Evolutionary conservation across 1,140 invertebrate species (phyloP).

Genomic region (Zeugodacus cucurbitae): DNA sequence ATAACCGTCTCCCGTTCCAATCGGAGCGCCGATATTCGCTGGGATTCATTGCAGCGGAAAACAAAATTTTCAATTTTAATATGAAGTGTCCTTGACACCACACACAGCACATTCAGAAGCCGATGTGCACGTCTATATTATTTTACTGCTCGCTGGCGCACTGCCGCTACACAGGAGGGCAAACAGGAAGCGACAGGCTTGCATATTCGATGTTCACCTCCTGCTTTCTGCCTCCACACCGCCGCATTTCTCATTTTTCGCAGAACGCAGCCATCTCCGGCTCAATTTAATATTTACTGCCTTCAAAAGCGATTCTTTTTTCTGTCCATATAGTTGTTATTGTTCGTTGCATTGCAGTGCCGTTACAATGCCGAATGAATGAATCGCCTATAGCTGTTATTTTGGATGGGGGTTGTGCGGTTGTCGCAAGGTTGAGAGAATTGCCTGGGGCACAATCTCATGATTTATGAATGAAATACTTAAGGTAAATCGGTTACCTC

Average conservation of each 20-base stretch:
- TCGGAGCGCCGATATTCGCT: background rate
- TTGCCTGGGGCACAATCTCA: slow-evolving; percentile 6
- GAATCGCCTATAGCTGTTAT: background rate
- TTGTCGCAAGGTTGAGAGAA: background rate
- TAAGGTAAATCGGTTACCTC: slow-evolving; percentile 1
- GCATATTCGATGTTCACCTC: background rate
- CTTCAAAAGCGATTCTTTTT: background rate
- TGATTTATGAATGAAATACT: slow-evolving; percentile 38
- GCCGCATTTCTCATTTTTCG: background rate
- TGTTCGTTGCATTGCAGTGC: background rate
- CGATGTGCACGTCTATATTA: background rate
- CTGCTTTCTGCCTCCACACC: background rate
- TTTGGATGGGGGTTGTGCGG: background rate
- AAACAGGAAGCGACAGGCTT: background rate
- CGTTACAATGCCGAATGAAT: background rate
- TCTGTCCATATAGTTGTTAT: background rate
- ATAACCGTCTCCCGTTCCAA: background rate
- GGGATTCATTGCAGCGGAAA: slow-evolving; percentile 11
- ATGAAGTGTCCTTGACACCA: slow-evolving; percentile 31
- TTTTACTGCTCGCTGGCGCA: background rate
- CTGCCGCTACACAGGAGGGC: background rate
- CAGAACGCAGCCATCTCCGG: slow-evolving; percentile 11
- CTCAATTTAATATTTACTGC: slow-evolving; percentile 36
- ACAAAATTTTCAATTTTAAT: slow-evolving; percentile 40
- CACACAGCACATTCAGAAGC: background rate